Evolutionary conservation across 2,888 invertebrate species (phyloP).

Genomic region (Gymnocheta viridis): DNA sequence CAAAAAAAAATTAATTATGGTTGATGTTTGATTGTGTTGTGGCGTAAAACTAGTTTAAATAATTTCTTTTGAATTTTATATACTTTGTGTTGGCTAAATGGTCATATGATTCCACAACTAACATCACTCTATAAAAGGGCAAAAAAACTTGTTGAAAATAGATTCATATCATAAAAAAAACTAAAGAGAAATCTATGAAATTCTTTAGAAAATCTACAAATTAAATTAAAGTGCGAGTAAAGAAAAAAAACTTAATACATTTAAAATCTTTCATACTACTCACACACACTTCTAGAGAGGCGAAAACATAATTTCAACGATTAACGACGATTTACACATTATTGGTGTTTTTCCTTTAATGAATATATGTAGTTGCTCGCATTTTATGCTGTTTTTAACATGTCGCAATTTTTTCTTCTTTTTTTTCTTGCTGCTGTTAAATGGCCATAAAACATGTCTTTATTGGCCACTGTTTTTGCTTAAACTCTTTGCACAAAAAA

Average conservation of each 20-base stretch:
- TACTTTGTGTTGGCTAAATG: background rate
- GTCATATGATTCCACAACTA: conserved; percentile 6
- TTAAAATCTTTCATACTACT: background rate
- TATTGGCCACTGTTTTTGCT: conserved; percentile 60
- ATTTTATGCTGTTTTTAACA: conserved; percentile 38
- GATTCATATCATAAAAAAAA: background rate
- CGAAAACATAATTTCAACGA: conserved; percentile 57
- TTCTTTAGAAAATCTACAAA: conserved; percentile 56
- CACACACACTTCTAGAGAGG: background rate
- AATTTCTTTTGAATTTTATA: conserved; percentile 44
- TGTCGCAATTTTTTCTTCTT: conserved; percentile 26
- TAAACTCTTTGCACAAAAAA: conserved; percentile 5
- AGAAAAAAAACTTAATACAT: background rate
- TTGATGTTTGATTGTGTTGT: conserved; percentile 28
- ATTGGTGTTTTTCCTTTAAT: conserved; percentile 24
- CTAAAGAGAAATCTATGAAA: conserved; percentile 52
- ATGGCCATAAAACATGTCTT: conserved; percentile 64
- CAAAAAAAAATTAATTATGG: conserved; percentile 32
- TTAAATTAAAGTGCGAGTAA: conserved; percentile 46
- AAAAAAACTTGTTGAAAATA: conserved; percentile 53
- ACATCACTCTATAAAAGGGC: conserved; percentile 56
- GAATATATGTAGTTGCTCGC: conserved; percentile 36
- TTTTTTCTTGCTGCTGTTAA: conserved; percentile 21
- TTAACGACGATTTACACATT: conserved; percentile 53
- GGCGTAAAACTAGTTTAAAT: conserved; percentile 65